phyloP scores from a whole-genome alignment of 1,140 invertebrate species.

The Apis florea region DNA sequence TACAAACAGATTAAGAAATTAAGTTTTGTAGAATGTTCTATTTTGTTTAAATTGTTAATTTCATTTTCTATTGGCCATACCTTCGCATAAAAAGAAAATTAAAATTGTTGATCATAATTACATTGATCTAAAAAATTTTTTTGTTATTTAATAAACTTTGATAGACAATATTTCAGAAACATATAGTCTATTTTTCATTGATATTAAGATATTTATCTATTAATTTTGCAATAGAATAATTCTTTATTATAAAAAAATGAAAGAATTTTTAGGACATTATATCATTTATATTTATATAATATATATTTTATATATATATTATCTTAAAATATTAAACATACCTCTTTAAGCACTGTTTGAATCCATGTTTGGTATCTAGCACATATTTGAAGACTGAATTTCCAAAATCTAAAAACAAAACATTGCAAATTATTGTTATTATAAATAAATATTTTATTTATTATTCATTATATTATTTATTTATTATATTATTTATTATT shows the following conservation, averaged over 20 bases:
- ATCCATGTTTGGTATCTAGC: constrained; percentile 89
- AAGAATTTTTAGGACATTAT: constrained; percentile 1
- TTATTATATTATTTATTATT: no score
- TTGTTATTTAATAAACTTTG: no score
- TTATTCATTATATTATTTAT: no score
- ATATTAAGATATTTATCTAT: no score
- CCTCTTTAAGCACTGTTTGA: constrained; percentile 75
- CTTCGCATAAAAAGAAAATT: constrained; percentile 41
- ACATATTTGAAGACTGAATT: constrained; percentile 90
- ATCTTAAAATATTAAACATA: constrained; percentile 58
- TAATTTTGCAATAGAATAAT: no score
- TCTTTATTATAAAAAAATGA: no score
- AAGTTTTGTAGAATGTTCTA: constrained; percentile 66
- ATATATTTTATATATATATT: constrained; percentile 53
- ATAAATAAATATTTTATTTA: not conserved
- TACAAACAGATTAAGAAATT: constrained; percentile 80
- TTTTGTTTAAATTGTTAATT: constrained; percentile 58
- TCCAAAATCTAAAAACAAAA: constrained; percentile 87
- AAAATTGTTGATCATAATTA: not conserved
- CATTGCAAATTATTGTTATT: not conserved
- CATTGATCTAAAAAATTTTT: no score
- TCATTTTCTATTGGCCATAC: constrained; percentile 70
- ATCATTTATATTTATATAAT: no score
- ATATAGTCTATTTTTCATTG: no score
- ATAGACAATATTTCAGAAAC: no score